Base-by-base conservation (phyloP, 2,113 vertebrate species). In the Euleptes europaea region DNA sequence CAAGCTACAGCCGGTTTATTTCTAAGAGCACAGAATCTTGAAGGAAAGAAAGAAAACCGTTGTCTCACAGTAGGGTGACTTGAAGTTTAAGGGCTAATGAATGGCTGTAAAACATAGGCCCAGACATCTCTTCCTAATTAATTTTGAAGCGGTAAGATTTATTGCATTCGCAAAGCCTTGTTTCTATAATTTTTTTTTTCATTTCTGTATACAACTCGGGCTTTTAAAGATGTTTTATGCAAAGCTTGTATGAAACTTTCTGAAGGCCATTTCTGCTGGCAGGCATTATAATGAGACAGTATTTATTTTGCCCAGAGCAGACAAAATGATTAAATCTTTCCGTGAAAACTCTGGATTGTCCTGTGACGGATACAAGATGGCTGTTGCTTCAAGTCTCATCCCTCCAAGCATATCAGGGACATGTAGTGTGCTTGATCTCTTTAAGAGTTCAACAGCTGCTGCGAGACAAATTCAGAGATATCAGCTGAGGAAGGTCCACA, bases 401-500 rank as follows among this genome's bases (percentile, higher is more conserved):
- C 6, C 33, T 40, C 38, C 33, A 78, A 63, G 35, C 35, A 60
- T 74, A 42, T 47, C 26, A 74, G 42, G n/a, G 13, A 78, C 26
- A 7, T 14, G 5, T 63, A 42, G 26, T 11, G 12, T 65, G 31
- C 35, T 65, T 54, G 40, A 42, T 89, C 6, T 79, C 17, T 72
- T 15, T 21, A 38, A 84, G 17, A 71, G 80, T 78, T 21, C 1
- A 71, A 42, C 66, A 8, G 1, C 44, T 60, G 4, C 12, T 44
- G 54, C 40, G 0, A 42, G 75, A 5, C 1, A 65, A 60, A 17
- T 2, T 63, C 1, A 0, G 42, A 44, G 8, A 47, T 47, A 83
- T 71, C 35, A 54, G 0, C 0, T 71, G 0, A 49, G 15, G 38
- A 54, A 42, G 0, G 2, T 54, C 1, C 28, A 6, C 40, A 1